Conservation (phyloP, 1,140 invertebrate species). For the Zaprionus tsacasi region DNA sequence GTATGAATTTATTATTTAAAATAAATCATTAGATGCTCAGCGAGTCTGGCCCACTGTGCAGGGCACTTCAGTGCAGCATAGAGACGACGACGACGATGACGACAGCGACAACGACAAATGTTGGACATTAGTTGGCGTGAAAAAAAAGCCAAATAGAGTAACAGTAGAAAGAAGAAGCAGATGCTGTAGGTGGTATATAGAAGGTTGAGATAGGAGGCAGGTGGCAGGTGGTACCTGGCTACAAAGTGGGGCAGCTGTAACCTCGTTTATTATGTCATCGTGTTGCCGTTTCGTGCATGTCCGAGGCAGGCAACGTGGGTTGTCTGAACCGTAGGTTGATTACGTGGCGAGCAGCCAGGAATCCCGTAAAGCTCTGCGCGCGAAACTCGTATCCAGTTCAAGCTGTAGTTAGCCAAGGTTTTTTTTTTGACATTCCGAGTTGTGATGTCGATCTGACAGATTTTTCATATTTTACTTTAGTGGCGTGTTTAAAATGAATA, state of each 20-base stretch:
- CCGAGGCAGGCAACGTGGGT: slow-evolving; percentile 29
- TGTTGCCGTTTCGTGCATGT: slow-evolving; percentile 58
- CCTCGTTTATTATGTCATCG: slow-evolving; percentile 77
- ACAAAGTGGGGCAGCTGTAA: slow-evolving; percentile 58
- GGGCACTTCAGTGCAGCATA: slow-evolving; percentile 29
- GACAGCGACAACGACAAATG: slow-evolving; percentile 72
- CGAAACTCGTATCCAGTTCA: background rate
- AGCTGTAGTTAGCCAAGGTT: too few species aligned
- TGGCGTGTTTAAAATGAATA: background rate
- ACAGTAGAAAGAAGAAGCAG: slow-evolving; percentile 21
- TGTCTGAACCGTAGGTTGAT: slow-evolving; percentile 1
- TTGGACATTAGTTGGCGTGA: slow-evolving; percentile 63
- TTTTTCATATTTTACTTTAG: too few species aligned
- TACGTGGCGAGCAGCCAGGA: slow-evolving; percentile 20
- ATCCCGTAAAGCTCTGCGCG: slow-evolving; percentile 11
- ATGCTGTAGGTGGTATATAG: background rate
- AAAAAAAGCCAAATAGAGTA: slow-evolving; percentile 32
- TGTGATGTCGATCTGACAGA: too few species aligned
- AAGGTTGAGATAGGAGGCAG: background rate
- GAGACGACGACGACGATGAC: slow-evolving; percentile 29
- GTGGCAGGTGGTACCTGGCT: slow-evolving; percentile 5
- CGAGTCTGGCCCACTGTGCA: slow-evolving; percentile 2
- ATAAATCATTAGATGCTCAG: too few species aligned
- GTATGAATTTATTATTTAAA: too few species aligned
- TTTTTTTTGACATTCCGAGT: too few species aligned